A percentile compares a stretch with the other conserved stretches of the same genome.
These are phyloP conservation scores for Mus spretus DNA, from an alignment of 2,797 vertebrate genomes.

Conservation along the genomic window DNA sequence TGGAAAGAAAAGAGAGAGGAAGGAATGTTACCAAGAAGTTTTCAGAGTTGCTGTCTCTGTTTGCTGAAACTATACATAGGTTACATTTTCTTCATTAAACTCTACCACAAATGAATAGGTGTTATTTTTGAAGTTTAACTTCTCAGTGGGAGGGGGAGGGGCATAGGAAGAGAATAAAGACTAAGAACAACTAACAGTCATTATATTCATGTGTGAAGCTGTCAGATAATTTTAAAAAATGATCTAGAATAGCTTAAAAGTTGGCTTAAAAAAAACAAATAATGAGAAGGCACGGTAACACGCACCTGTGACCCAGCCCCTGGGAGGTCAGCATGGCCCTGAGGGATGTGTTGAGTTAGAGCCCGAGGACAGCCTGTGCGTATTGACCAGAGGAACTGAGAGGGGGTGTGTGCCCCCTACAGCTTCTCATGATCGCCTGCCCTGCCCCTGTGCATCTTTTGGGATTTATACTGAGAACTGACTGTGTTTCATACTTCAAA, in stretches of 20 bases:
- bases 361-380: not conserved
- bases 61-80: fast-evolving
- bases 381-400: not conserved
- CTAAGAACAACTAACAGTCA: not conserved
- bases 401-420: fast-evolving
- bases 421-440: not conserved
- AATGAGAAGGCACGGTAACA: too few relatives aligned
- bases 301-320: not conserved
- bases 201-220: not conserved
- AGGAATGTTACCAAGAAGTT: not conserved
- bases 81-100: not conserved
- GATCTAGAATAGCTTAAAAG: not conserved
- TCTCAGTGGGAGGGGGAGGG: not conserved
- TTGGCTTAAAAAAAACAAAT: not conserved
- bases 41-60: not conserved
- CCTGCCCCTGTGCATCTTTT: not conserved
- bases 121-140: not conserved
- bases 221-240: not conserved
- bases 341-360: not conserved
- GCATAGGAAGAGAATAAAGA: too few relatives aligned
- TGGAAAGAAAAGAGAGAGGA: not conserved
- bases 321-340: not conserved
- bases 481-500: conserved; percentile 61
- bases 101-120: not conserved
- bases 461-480: conserved; percentile 17